A percentile compares a stretch with the other conserved stretches of the same genome.
These are phyloP conservation scores for Arge pagana DNA, from an alignment of 2,888 invertebrate genomes.

Conservation along the genomic window DNA sequence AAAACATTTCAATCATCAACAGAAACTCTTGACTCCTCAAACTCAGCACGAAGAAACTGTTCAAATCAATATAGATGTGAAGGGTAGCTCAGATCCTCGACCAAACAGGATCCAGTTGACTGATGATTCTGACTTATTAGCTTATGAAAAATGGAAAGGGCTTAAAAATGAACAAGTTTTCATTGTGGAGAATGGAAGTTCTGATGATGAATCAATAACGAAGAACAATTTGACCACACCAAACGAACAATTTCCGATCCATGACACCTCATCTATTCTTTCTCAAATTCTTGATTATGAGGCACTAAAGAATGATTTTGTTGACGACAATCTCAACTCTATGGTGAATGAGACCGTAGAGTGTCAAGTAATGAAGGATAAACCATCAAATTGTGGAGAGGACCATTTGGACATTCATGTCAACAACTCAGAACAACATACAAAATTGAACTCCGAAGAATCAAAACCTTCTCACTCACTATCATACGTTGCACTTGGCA, in stretches of 20 bases:
- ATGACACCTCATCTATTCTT: constrained; percentile 1
- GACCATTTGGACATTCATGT: background rate
- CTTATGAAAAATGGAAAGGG: constrained; percentile 20
- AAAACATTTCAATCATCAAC: constrained; percentile 10
- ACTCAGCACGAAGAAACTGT: background rate
- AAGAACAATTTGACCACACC: background rate
- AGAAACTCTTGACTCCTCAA: background rate
- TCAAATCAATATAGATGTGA: background rate
- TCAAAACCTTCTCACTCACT: background rate
- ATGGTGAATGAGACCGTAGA: background rate
- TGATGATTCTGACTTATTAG: constrained; percentile 20
- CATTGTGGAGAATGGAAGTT: background rate
- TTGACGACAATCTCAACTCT: background rate
- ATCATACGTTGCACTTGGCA: background rate
- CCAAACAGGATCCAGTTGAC: background rate
- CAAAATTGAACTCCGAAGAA: background rate
- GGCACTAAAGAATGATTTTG: background rate
- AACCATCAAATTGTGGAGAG: background rate
- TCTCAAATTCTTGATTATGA: constrained; percentile 1
- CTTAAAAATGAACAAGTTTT: constrained; percentile 13
- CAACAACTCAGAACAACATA: background rate
- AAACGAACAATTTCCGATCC: background rate
- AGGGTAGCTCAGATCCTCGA: background rate
- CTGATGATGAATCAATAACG: background rate
- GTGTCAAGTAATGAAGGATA: background rate